phyloP scores from a whole-genome alignment of 92 coral and sea anemone genomes.

The Diadumene lineata region DNA sequence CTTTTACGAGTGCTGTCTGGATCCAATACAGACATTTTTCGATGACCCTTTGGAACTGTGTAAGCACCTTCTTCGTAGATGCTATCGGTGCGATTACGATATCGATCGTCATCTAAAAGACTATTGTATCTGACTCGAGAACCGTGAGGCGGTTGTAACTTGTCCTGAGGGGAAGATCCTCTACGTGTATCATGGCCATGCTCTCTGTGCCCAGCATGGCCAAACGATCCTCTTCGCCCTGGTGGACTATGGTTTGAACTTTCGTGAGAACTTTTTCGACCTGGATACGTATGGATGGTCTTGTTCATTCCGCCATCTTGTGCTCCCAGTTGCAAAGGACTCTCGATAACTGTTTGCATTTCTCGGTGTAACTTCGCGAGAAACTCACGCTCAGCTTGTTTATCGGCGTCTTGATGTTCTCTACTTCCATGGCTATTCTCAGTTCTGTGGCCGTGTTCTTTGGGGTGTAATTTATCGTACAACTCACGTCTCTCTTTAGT shows the following conservation, averaged over 20 bases:
- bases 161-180: slow-evolving; percentile 9
- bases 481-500: slow-evolving; percentile 1
- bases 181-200: neutral
- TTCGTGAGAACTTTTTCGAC: slow-evolving; percentile 1
- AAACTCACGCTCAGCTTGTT: slow-evolving; percentile 1
- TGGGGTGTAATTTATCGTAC: neutral
- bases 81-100: slow-evolving; percentile 15
- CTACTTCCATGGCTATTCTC: no score
- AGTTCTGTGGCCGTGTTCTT: slow-evolving; percentile 26
- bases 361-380: slow-evolving; percentile 19
- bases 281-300: slow-evolving; percentile 8
- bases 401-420: no score
- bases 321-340: neutral
- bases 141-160: no score
- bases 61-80: slow-evolving; percentile 34
- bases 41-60: slow-evolving; percentile 18
- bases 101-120: slow-evolving; percentile 37
- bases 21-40: slow-evolving; percentile 34
- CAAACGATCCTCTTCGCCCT: neutral
- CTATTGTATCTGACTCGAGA: slow-evolving; percentile 35
- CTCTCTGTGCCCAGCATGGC: neutral
- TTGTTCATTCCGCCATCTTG: slow-evolving; percentile 3
- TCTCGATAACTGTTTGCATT: slow-evolving; percentile 20
- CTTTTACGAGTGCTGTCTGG: slow-evolving; percentile 36
- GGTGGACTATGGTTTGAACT: slow-evolving; percentile 11